Evolutionary conservation across 2,797 vertebrate species (phyloP), one percentile per base, ranked within the genome.

Genomic region (Phyllotis vaccarum): DNA sequence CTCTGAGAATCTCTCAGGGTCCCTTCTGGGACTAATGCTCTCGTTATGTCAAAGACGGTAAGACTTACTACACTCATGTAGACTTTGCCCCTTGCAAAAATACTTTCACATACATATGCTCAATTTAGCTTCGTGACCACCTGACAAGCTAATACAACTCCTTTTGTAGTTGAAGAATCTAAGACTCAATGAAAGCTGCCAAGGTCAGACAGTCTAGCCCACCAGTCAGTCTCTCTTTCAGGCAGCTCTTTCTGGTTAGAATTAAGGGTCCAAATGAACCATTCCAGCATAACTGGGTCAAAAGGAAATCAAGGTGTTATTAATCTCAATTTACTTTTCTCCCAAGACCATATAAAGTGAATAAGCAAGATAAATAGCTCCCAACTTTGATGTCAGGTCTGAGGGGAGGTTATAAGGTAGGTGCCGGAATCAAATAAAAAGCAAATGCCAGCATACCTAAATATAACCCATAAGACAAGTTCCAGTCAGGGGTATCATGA

Each of bases 391-490:
- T 60, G 31, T 49, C 21, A 27, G 9, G 31, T 14, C 70, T 75
- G 3, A 81, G 29, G 75, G 75, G 56, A 74, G 16, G 13, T 34
- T 93, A 49, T 37, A 66, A 58, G 24, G n/a, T n/a, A 56, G 27
- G 64, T 27, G 5, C 70, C 43, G 83, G 89, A 94, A 92, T 86
- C 56, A 89, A 95, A n/a, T 31, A 62, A 81, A 81, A 88, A 93
- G 40, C 34, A 85, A 94, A 93, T 62, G 2, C 2, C 49, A 54
- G 68, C 78, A 72, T 58, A 95, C 56, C 43, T 60, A 90, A 89
- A 94, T 49, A 89, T 6, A 95, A 82, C 40, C 86, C 60, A 75
- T 56, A 68, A 10, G 49, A n/a, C 78, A 70, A 76, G 74, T 0
- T 40, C 14, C 68, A 80, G 58, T 91, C 68, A 13, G 34, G 49